These are phyloP conservation scores for Micrasema longulum DNA, from an alignment of 1,140 invertebrate species.

Conservation along the genomic window DNA sequence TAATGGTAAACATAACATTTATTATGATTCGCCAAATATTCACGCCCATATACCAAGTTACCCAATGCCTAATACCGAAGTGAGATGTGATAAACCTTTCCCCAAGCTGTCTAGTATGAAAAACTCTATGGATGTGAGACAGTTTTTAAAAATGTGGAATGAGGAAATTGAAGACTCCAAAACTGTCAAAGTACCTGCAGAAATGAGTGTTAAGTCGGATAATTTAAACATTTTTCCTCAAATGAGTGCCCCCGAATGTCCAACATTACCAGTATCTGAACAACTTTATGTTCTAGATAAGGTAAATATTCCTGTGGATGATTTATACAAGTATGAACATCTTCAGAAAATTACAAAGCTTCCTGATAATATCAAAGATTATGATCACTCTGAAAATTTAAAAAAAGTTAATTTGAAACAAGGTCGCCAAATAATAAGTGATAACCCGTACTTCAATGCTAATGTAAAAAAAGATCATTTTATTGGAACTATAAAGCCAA, in stretches of 20 bases:
- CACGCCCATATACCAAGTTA: not conserved
- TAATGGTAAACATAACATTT: conserved; percentile 9
- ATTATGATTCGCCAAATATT: conserved; percentile 8
- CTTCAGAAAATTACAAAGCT: conserved; percentile 67
- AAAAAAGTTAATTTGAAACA: conserved; percentile 37
- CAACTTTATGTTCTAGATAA: conserved; percentile 66
- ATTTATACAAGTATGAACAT: conserved; percentile 66
- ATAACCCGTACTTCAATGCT: not conserved
- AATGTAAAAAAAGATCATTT: conserved; percentile 11
- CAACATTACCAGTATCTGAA: conserved; percentile 56
- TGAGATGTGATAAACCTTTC: conserved; percentile 1
- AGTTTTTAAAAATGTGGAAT: conserved; percentile 68
- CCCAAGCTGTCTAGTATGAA: conserved; percentile 16
- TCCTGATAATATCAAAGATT: conserved; percentile 63
- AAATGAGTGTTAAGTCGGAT: conserved; percentile 43
- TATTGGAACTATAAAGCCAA: not conserved
- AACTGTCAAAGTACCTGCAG: conserved; percentile 14
- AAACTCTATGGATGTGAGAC: conserved; percentile 61
- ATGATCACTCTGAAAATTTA: conserved; percentile 18
- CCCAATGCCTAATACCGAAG: not conserved
- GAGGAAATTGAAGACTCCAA: conserved; percentile 64
- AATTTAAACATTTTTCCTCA: conserved; percentile 37
- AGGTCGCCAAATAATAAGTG: conserved; percentile 17
- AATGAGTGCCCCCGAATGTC: conserved; percentile 40
- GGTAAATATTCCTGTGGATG: conserved; percentile 64